phyloP scores from a whole-genome alignment of 2,113 vertebrate species.

The Tapirus terrestris region DNA sequence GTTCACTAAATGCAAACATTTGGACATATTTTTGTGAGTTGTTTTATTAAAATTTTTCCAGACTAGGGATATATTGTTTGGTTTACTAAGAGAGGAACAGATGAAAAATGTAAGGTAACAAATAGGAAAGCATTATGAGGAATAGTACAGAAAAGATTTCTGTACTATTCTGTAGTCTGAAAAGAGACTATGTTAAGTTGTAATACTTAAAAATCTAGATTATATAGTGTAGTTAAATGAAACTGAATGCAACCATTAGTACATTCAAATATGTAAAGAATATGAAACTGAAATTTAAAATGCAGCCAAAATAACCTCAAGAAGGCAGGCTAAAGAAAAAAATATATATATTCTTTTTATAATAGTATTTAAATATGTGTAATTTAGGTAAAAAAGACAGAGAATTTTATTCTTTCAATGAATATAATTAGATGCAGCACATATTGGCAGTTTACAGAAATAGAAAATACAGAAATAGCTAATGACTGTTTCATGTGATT shows the following conservation, averaged over 20 bases:
- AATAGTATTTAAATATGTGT: background rate
- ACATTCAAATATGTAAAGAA: background rate
- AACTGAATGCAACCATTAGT: constrained; percentile 13
- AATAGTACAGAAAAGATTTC: background rate
- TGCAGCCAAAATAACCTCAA: background rate
- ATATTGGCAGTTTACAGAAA: background rate
- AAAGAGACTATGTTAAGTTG: background rate
- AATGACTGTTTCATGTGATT: background rate
- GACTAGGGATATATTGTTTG: background rate
- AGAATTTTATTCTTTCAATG: constrained; percentile 4
- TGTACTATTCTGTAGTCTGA: too few relatives aligned
- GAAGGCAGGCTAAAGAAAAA: background rate
- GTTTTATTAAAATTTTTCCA: background rate
- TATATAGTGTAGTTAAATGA: background rate
- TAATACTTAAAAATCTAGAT: background rate
- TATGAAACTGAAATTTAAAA: background rate
- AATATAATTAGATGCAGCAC: background rate
- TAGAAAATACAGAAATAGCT: background rate
- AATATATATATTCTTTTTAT: background rate
- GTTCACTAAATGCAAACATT: background rate
- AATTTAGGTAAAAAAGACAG: background rate
- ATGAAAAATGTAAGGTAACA: background rate
- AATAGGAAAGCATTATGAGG: background rate
- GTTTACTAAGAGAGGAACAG: background rate
- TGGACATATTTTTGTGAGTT: background rate